Base-by-base conservation (phyloP, 2,888 invertebrate species). In the Micropterix aruncella region DNA sequence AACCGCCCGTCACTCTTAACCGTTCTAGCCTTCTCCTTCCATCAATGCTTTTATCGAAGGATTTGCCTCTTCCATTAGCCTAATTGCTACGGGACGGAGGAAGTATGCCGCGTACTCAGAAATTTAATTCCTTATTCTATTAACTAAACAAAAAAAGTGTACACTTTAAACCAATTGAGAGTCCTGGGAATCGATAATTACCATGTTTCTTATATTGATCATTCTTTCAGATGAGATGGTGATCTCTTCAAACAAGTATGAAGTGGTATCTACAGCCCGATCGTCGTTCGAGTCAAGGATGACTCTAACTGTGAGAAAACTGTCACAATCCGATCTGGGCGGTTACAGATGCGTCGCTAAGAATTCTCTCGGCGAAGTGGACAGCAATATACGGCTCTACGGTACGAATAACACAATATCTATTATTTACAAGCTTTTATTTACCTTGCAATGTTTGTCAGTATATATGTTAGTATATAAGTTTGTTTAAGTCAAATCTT, bases 341-440 rank as follows among this genome's bases (percentile, higher is more conserved):
- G 82, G 83, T 1, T 92, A 91, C 65, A 72, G 80, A 43, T 92
- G 92, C 60, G 83, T 88, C 47, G 89, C 90, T 19, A 88, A 88
- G 61, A 89, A 88, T 63, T 85, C 86, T 0, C 71, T 91, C 2
- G 91, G 91, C 1, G 90, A 89, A 61, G 87, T 87, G 16, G 90
- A 91, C 59, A 87, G 87, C 64, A 82, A 80, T 57, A 89, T 92
- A 56, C 75, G 89, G 51, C 70, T 92, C 43, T 90, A 91, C 61
- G 89, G 92, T 91, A 63, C 77, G 77, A 60, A 48, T 46, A 14
- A 37, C 7, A n/a, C 14, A 37, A 2, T n/a, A n/a, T n/a, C n/a
- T n/a, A n/a, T n/a, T n/a, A n/a, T n/a, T n/a, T n/a, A n/a, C n/a
- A n/a, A n/a, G n/a, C n/a, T n/a, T n/a, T n/a, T n/a, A n/a, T n/a